These are phyloP conservation scores for Ammodytes dubius DNA, from an alignment of 2,113 vertebrate genomes.

Conservation along the genomic window DNA sequence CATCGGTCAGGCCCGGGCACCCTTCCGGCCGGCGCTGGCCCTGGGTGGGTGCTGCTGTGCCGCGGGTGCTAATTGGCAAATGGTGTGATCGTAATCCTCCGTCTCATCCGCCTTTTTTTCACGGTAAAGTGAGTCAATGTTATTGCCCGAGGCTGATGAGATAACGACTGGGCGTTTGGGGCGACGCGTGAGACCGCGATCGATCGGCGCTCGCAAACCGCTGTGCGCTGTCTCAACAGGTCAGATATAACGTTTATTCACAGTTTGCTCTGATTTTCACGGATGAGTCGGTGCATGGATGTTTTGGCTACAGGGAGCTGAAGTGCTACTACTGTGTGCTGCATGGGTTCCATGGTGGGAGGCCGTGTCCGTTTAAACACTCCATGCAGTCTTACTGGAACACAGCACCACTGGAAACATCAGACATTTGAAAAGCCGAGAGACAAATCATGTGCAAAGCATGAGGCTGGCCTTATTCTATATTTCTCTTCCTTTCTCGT, in stretches of 20 bases:
- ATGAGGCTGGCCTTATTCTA: neutral
- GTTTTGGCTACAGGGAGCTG: conserved; percentile 10
- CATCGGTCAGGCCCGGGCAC: neutral
- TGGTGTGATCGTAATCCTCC: conserved; percentile 42
- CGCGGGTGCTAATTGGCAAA: conserved; percentile 63
- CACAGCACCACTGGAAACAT: conserved; percentile 24
- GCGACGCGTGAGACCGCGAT: conserved; percentile 26
- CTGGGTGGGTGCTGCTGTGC: conserved; percentile 21
- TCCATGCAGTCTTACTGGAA: conserved; percentile 15
- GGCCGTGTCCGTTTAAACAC: conserved; percentile 20
- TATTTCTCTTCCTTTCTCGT: neutral
- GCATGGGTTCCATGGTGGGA: conserved; percentile 37
- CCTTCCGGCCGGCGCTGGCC: neutral
- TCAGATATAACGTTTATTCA: conserved; percentile 22
- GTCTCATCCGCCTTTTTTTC: conserved; percentile 39
- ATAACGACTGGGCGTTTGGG: conserved; percentile 18
- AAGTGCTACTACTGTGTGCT: conserved; percentile 31
- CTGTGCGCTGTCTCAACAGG: conserved; percentile 7
- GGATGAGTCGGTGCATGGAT: conserved; percentile 25
- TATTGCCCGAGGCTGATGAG: conserved; percentile 30
- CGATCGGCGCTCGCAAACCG: neutral
- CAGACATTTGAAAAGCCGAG: neutral
- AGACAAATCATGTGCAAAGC: neutral
- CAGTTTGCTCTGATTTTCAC: conserved; percentile 43
- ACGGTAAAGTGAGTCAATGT: neutral